Evolutionary conservation across 2,113 vertebrate species (phyloP).

Genomic region (Saguinus imperator): DNA sequence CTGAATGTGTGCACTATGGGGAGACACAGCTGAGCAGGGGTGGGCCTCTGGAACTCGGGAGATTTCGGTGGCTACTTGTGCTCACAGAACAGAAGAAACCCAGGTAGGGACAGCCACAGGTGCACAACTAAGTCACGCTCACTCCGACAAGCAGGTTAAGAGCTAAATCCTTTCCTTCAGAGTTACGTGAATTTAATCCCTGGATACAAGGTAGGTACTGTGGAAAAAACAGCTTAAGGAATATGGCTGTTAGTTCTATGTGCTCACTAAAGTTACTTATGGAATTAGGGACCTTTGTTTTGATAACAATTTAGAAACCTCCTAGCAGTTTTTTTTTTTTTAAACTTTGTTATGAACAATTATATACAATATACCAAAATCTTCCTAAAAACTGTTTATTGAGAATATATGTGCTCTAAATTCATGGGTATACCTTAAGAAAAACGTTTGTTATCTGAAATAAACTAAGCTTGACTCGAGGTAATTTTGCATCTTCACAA

Average conservation of each 20-base stretch:
- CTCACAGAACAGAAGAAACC: neutral
- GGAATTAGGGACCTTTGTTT: neutral
- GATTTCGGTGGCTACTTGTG: neutral
- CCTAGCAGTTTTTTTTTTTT: neutral
- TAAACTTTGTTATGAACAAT: neutral
- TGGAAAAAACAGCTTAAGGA: neutral
- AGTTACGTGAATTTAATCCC: neutral
- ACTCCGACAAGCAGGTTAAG: neutral
- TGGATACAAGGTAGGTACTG: neutral
- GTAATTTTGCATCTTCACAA: constrained; percentile 26
- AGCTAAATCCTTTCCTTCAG: neutral
- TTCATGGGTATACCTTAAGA: neutral
- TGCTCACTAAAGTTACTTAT: neutral
- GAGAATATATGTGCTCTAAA: neutral
- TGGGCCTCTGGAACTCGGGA: neutral
- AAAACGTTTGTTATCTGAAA: constrained; percentile 48
- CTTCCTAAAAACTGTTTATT: neutral
- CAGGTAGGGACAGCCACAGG: neutral
- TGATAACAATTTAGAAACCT: neutral
- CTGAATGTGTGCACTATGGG: neutral
- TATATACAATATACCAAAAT: neutral
- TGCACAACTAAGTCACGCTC: neutral
- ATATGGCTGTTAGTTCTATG: neutral
- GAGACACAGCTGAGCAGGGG: neutral
- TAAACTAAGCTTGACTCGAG: constrained; percentile 21